Evolutionary conservation across 2,888 invertebrate species (phyloP).

Genomic region (Hydriomena furcata): DNA sequence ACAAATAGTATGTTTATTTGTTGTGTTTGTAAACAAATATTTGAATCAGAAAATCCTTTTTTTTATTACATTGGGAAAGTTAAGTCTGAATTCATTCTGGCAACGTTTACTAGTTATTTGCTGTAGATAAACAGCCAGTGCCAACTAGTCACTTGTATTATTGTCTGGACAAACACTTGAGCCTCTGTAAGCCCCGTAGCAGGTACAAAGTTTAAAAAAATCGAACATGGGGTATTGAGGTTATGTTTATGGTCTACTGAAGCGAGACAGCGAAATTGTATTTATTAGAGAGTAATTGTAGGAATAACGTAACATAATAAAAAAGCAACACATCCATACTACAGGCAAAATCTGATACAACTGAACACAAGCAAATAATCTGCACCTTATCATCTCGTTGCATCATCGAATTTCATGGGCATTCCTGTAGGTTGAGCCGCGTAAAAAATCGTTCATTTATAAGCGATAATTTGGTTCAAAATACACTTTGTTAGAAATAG

Average conservation of each 20-base stretch:
- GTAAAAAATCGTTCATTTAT: conserved; percentile 55
- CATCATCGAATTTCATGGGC: conserved; percentile 71
- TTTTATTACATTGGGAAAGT: no score
- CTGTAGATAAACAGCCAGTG: not conserved
- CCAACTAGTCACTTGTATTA: no score
- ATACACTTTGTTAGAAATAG: conserved; percentile 33
- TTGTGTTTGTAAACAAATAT: no score
- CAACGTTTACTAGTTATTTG: no score
- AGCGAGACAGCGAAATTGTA: conserved; percentile 24
- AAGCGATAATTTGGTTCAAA: conserved; percentile 11
- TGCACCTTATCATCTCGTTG: conserved; percentile 82
- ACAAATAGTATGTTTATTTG: no score
- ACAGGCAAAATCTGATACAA: conserved; percentile 32
- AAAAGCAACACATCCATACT: conserved; percentile 48
- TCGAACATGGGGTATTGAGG: conserved; percentile 41
- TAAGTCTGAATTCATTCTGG: no score
- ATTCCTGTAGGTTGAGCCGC: conserved; percentile 69
- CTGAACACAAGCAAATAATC: conserved; percentile 40
- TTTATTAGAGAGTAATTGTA: conserved; percentile 16
- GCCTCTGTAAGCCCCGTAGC: no score
- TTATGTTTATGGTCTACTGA: conserved; percentile 46
- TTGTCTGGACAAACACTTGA: no score
- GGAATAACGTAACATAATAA: conserved; percentile 34
- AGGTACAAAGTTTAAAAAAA: not conserved
- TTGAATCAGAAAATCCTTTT: no score